Evolutionary conservation across 2,888 invertebrate genomes (phyloP).

Genomic region (Schizotus pectinicornis): DNA sequence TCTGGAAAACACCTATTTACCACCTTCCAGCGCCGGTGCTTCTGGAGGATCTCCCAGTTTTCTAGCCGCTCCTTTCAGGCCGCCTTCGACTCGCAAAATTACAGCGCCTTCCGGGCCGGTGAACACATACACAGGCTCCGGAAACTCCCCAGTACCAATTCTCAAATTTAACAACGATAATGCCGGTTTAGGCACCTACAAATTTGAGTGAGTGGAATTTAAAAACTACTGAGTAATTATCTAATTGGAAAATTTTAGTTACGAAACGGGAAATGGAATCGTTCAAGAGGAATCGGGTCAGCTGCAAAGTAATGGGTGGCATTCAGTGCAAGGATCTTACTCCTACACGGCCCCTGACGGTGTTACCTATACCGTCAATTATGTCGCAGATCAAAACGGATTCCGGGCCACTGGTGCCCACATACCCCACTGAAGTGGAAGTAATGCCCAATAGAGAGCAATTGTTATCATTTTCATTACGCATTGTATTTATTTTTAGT

Average conservation of each 20-base stretch:
- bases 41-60: constrained; percentile 58
- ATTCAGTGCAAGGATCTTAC: constrained; percentile 49
- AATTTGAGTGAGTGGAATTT: constrained; percentile 61
- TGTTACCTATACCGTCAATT: constrained; percentile 58
- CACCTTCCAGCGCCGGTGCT: constrained; percentile 61
- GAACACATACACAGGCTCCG: constrained; percentile 39
- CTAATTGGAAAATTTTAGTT: constrained; percentile 34
- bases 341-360: constrained; percentile 62
- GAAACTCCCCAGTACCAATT: constrained; percentile 63
- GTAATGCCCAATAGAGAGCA: constrained; percentile 10
- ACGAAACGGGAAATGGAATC: constrained; percentile 60
- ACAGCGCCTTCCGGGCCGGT: not conserved
- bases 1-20: constrained; percentile 65
- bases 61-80: constrained; percentile 14
- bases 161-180: constrained; percentile 63
- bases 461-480: no score
- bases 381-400: constrained; percentile 62
- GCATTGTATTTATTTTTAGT: no score
- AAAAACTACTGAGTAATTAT: not conserved
- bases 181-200: constrained; percentile 64
- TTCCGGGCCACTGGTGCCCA: constrained; percentile 48
- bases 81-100: not conserved
- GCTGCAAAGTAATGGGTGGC: constrained; percentile 54
- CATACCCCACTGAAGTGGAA: constrained; percentile 3
- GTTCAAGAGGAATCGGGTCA: constrained; percentile 58